Conservation (phyloP, 2,888 invertebrate genomes). For the Caenorhabditis sp. region DNA sequence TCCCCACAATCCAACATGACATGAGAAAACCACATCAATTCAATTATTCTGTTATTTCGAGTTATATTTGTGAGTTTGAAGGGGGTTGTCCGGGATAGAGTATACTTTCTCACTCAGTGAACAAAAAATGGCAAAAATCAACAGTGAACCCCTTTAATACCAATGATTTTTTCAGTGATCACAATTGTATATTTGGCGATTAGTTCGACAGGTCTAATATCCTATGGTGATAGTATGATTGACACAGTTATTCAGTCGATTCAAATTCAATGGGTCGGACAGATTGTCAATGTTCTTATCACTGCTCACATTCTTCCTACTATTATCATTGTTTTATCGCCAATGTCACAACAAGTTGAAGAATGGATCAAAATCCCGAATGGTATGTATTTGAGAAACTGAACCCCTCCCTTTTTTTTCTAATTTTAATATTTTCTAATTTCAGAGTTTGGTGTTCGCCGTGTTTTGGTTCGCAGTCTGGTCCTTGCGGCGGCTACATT, state of each 20-base stretch:
- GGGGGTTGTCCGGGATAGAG: too few species aligned
- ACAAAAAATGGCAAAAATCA: too few species aligned
- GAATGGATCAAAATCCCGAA: conserved; percentile 50
- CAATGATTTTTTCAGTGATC: conserved; percentile 32
- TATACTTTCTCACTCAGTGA: too few species aligned
- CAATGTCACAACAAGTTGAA: conserved; percentile 51
- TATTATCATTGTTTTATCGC: conserved; percentile 49
- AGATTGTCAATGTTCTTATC: conserved; percentile 51
- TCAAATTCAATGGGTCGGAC: conserved; percentile 48
- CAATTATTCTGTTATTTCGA: conserved; percentile 40
- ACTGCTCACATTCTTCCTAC: conserved; percentile 50
- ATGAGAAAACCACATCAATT: conserved; percentile 78
- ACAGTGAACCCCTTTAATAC: too few species aligned
- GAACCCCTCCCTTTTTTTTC: background rate
- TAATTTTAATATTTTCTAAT: conserved; percentile 1
- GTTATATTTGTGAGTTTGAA: conserved; percentile 40
- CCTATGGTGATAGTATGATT: conserved; percentile 52
- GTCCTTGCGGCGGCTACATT: conserved; percentile 37
- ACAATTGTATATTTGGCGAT: conserved; percentile 50
- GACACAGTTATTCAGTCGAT: conserved; percentile 53
- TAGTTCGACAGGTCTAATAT: conserved; percentile 40
- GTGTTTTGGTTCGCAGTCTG: conserved; percentile 42
- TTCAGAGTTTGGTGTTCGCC: conserved; percentile 50
- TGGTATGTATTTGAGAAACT: conserved; percentile 7
- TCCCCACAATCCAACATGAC: conserved; percentile 88